Evolutionary conservation across 2,888 invertebrate species (phyloP), one percentile per base, ranked within the genome.

Genomic region (Furcula furcula): DNA sequence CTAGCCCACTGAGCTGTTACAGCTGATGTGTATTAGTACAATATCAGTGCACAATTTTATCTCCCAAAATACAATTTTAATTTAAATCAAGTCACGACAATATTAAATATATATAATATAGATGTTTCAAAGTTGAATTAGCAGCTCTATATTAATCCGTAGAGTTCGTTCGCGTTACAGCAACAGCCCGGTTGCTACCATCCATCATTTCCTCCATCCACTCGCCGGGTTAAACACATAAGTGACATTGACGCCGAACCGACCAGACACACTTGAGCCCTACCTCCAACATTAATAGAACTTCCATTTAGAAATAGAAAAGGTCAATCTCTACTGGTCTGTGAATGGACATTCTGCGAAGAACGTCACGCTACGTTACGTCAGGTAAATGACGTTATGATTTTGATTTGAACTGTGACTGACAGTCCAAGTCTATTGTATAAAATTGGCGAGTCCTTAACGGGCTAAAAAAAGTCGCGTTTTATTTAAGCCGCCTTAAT

Each of bases 211-310:
- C 83, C 84, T 85, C 83, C 83, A 84, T 83, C 85, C 84, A 81
- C 80, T 86, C 87, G 83, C 71, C 87, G 86, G 85, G 85, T 86
- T 85, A 86, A 86, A 78, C 85, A 85, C 83, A 82, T 88, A 88
- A 87, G 87, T 88, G 87, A 88, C 87, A 88, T 83, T 87, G 87
- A 88, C 84, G 78, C 83, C 71, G 61, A 68, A 56, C 67, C 63
- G 56, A 65, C 83, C 82, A 79, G 48, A 48, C 11, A 36, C 48
- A 50, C 58, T 55, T 61, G 82, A 75, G 25, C 80, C 60, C 39
- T 58, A 41, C 32, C 44, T 53, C 55, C 54, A 31, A 48, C 40
- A 53, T 54, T 51, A 44, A 43, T 49, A 43, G 40, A 54, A 59
- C 57, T 46, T 44, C 4, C 0, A 54, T 55, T 50, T 44, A 39